Percentiles rank a stretch among this genome's conserved stretches.
phyloP scores from a whole-genome alignment of 2,113 vertebrate species.

The Thalassarche chlororhynchos region DNA sequence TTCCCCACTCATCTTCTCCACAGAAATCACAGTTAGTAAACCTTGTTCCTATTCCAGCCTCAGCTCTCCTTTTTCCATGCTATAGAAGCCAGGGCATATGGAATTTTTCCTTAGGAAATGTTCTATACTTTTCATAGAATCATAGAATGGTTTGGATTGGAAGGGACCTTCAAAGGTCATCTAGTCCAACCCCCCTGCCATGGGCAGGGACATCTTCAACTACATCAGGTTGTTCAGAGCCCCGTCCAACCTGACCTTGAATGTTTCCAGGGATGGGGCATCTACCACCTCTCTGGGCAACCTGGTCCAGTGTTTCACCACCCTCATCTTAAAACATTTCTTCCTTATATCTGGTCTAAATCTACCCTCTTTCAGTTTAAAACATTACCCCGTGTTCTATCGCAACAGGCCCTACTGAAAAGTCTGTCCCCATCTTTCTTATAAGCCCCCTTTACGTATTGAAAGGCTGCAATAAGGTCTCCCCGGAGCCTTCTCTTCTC shows the following conservation, averaged over 20 bases:
- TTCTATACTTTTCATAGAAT: neutral
- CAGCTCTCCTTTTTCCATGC: neutral
- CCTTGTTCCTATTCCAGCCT: neutral
- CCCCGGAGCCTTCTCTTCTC: neutral
- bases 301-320: neutral
- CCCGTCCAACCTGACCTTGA: neutral
- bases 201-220: neutral
- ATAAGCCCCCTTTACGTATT: neutral
- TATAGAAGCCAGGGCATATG: neutral
- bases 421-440: neutral
- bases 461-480: neutral
- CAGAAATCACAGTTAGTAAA: neutral
- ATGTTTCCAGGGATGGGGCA: neutral
- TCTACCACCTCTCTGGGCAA: too few species aligned
- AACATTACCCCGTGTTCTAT: neutral
- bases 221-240: neutral
- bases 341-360: neutral
- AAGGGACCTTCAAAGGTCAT: neutral
- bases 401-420: neutral
- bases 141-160: neutral
- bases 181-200: neutral
- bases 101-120: neutral
- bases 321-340: neutral
- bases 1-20: neutral
- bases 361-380: neutral